Evolutionary conservation across 2,888 invertebrate species (phyloP), one percentile per base, ranked within the genome.

Genomic region (Torymus auratus): DNA sequence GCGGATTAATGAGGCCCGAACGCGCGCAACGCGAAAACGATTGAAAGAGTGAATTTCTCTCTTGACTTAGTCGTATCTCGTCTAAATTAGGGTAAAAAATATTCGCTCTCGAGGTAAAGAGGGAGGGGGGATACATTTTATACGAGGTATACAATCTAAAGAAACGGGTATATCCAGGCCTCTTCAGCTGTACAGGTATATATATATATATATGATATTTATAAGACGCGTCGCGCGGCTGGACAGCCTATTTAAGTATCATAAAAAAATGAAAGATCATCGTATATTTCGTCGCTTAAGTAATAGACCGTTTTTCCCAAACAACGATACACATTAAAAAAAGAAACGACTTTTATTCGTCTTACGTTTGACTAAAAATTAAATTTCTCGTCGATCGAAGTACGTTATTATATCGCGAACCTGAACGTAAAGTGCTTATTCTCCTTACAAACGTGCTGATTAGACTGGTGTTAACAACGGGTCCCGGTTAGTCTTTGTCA

Each of bases 1-100:
- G 73, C 73, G 53, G 75, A 82, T 80, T 71, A 78, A 81, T 72
- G 83, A 83, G 82, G 82, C 82, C 78, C 74, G 65, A 79, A 75
- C 14, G 53, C 56, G 56, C 55, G 14, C n/a, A 52, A 65, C 7
- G 41, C 41, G 41, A 67, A 65, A 80, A 67, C 14, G 52, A 58
- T 70, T n/a, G 20, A 73, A 50, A 64, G 41, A 41, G 7, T 41
- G 7, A 7, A 7, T 56, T 52, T 55, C 23, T 58, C 13, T 69
- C n/a, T 2, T 69, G 53, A 20, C 20, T 53, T 60, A 72, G 10
- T 58, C n/a, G 17, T n/a, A 50, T 61, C 61, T 80, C 20, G 7
- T 62, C 55, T 71, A 72, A 76, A 76, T 61, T 53, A 71, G 7
- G 65, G 23, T 80, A 67, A 60, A 80, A 78, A 70, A 76, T 76